Evolutionary conservation across 53 echinoderm and acorn worm species (phyloP).

Genomic region (Apostichopus leukothele): DNA sequence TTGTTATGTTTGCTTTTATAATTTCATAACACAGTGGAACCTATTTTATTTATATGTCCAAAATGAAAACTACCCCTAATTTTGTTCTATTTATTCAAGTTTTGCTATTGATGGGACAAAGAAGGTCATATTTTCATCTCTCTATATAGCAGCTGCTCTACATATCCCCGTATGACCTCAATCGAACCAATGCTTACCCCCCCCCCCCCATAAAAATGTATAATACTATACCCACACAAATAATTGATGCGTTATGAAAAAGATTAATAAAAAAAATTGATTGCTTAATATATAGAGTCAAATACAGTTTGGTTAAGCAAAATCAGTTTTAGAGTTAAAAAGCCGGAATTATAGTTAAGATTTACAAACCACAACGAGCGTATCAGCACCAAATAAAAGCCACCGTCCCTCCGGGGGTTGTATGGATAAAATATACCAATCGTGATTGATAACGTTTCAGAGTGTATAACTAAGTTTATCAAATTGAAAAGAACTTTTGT

Average conservation of each 20-base stretch:
- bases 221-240: neutral
- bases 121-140: too few relatives aligned
- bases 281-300: neutral
- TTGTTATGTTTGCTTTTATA: too few relatives aligned
- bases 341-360: neutral
- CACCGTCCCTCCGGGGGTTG: neutral
- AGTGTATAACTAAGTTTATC: neutral
- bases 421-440: neutral
- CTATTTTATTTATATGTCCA: too few relatives aligned
- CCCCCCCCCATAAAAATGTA: too few relatives aligned
- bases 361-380: neutral
- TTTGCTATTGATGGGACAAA: neutral
- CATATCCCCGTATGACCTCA: neutral
- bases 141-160: neutral
- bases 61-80: neutral
- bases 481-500: neutral
- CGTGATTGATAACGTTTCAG: neutral
- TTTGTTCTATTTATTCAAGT: neutral
- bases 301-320: neutral
- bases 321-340: neutral
- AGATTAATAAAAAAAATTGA: neutral
- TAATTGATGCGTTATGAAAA: neutral
- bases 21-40: too few relatives aligned
- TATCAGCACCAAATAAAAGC: neutral
- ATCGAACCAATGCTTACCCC: neutral